Conservation (phyloP, 1,140 invertebrate genomes). For the Aphelenchoides fujianensis region DNA sequence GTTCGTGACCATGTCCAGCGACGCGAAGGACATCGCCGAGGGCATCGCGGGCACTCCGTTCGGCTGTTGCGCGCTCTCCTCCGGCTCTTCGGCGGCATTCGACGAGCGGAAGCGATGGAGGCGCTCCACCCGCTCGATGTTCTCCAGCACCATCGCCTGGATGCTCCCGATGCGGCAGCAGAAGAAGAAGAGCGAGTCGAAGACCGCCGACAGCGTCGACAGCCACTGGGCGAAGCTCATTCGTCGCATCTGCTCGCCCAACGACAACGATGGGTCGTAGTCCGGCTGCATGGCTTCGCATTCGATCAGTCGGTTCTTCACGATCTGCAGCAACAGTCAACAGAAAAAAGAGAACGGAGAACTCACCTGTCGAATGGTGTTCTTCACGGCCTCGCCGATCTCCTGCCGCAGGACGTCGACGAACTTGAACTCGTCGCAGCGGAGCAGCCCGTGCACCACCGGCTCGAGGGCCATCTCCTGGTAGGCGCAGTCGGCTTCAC, state of each 20-base stretch:
- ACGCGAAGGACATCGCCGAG: conserved; percentile 4
- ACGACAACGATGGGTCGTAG: conserved; percentile 63
- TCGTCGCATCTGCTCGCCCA: conserved; percentile 70
- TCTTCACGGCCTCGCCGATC: conserved; percentile 57
- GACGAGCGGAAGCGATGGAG: conserved; percentile 3
- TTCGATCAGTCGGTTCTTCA: conserved; percentile 49
- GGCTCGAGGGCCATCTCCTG: conserved; percentile 44
- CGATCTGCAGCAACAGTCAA: conserved; percentile 37
- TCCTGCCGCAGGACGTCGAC: conserved; percentile 52
- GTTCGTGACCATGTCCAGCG: conserved; percentile 7
- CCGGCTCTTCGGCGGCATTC: not conserved
- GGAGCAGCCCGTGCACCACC: conserved; percentile 61
- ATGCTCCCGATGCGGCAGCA: conserved; percentile 66
- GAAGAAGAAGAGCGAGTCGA: conserved; percentile 70
- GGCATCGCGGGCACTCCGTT: not conserved
- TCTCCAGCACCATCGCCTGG: conserved; percentile 45
- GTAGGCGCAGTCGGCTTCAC: conserved; percentile 66
- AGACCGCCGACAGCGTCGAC: conserved; percentile 73
- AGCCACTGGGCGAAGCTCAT: conserved; percentile 77
- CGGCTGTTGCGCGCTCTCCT: not conserved
- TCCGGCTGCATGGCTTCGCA: conserved; percentile 45
- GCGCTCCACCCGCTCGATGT: conserved; percentile 14
- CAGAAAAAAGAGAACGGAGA: too few relatives aligned
- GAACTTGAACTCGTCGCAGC: conserved; percentile 61
- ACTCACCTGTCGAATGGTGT: conserved; percentile 53